Evolutionary conservation across 2,888 invertebrate species (phyloP), one percentile per base, ranked within the genome.

Genomic region (Elegia similella): DNA sequence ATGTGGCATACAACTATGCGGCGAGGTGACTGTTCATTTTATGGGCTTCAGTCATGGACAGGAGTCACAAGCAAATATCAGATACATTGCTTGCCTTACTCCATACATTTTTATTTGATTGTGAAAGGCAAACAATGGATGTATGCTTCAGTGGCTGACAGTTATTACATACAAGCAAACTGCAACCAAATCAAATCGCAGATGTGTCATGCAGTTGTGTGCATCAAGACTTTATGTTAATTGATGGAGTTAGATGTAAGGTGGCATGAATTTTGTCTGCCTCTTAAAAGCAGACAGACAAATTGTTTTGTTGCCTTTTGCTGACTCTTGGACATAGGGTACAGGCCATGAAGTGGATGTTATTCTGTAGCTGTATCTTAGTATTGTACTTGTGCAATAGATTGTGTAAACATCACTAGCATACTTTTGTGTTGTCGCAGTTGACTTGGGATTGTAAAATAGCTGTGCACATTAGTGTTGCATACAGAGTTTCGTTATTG

Each of bases 401-500:
- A 30, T 30, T 29, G 30, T 43, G n/a, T 16, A 13, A 42, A 10
- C 15, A 15, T 23, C 29, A 29, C 30, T 30, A 42, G 15, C 30
- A n/a, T 23, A 55, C 54, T 15, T 43, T 29, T 42, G 43, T 52
- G 10, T n/a, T 29, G 32, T 43, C 16, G 13, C 10, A 48, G 23
- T 38, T 6, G n/a, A 8, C 34, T 69, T 78, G 75, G 72, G 73
- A 76, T 81, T 86, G 84, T 84, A 76, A 82, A 84, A 86, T 86
- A 84, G 84, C 81, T 83, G 81, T 80, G 75, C 82, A 84, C 76
- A 74, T 80, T 78, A 74, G 75, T 68, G 68, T 76, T 67, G 68
- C 76, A 71, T 76, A 72, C 77, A 78, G 75, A 80, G 68, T 79
- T 74, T 78, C 72, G 57, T 67, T 66, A 80, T 76, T 81, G 70